phyloP scores from a whole-genome alignment of 1,140 invertebrate species.

The Cherax quadricarinatus region DNA sequence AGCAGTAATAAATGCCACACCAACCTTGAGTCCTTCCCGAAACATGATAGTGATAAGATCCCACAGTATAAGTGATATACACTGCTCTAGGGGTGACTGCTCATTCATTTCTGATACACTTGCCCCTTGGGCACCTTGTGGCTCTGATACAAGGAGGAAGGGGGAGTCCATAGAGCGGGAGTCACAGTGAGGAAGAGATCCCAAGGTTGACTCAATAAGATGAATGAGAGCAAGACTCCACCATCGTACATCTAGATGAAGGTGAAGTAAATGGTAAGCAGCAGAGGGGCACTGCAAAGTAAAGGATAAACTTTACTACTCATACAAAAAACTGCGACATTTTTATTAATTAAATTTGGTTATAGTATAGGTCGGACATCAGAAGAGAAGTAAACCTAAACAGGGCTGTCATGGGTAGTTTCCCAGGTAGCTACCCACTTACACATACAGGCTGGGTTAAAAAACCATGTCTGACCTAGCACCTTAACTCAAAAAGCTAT shows the following conservation, averaged over 20 bases:
- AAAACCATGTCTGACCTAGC: no score
- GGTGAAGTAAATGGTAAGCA: slow-evolving; percentile 74
- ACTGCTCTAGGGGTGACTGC: slow-evolving; percentile 48
- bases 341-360: no score
- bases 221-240: slow-evolving; percentile 72
- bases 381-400: no score
- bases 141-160: slow-evolving; percentile 41
- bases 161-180: not conserved
- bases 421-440: no score
- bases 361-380: no score
- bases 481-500: no score
- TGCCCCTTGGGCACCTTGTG: not conserved
- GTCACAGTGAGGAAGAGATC: not conserved
- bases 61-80: slow-evolving; percentile 66
- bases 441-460: no score
- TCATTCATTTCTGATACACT: slow-evolving; percentile 30
- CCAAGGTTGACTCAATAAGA: slow-evolving; percentile 33
- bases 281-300: slow-evolving; percentile 73
- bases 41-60: slow-evolving; percentile 54
- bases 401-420: no score
- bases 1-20: not conserved
- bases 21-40: not conserved
- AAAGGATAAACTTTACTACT: no score
- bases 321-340: no score
- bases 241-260: slow-evolving; percentile 75